phyloP scores from a whole-genome alignment of 1,140 invertebrate genomes.

The Arctopsyche grandis region DNA sequence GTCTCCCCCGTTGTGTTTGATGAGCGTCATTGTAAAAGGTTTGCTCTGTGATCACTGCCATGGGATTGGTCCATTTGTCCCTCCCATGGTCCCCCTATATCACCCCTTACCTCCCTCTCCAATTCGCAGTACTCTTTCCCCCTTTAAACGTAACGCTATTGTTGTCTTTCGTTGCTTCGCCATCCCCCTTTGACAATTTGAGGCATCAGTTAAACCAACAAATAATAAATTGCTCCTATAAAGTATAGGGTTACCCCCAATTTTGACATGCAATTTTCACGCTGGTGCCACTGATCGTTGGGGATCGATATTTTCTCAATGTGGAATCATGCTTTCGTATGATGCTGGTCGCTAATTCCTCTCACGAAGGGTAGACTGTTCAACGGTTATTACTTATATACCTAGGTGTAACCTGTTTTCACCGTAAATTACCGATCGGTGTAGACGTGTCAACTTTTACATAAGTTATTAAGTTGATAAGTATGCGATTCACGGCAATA shows the following conservation, averaged over 20 bases:
- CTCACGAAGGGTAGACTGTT: too few relatives aligned
- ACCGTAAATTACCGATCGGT: background rate
- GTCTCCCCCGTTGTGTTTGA: conserved; percentile 28
- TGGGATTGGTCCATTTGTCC: conserved; percentile 45
- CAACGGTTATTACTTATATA: background rate
- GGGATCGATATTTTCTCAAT: too few relatives aligned
- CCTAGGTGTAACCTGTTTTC: background rate
- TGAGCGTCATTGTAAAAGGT: conserved; percentile 44
- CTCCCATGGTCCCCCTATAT: conserved; percentile 7
- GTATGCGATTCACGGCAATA: conserved; percentile 26
- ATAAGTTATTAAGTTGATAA: conserved; percentile 9
- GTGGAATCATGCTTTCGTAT: too few relatives aligned
- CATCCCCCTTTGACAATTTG: conserved; percentile 22
- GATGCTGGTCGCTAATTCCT: too few relatives aligned
- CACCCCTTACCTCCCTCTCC: conserved; percentile 4
- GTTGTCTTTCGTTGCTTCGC: conserved; percentile 3
- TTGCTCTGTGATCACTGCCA: conserved; percentile 30
- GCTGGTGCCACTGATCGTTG: too few relatives aligned
- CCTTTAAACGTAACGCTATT: background rate
- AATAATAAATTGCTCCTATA: conserved; percentile 53
- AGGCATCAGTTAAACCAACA: conserved; percentile 52
- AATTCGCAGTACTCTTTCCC: conserved; percentile 21
- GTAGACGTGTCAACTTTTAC: conserved; percentile 13
- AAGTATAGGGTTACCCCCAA: conserved; percentile 23
- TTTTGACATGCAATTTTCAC: background rate